Conservation (phyloP, 1,140 invertebrate genomes). For the Pseudomyrmex flavicornis region DNA sequence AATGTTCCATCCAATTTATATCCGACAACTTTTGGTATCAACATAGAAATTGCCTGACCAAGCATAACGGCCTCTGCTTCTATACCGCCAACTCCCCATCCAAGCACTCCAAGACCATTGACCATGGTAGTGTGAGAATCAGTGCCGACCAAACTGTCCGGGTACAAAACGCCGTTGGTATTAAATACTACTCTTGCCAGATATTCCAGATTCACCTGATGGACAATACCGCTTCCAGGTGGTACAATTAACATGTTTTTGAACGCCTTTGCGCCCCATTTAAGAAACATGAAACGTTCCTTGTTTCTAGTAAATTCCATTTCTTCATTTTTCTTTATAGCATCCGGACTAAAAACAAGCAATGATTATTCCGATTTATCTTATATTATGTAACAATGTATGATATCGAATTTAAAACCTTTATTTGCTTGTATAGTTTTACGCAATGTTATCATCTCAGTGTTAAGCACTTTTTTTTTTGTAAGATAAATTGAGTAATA, state of each 20-base stretch:
- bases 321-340: constrained; percentile 96
- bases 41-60: constrained; percentile 98
- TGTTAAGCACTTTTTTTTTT: background rate
- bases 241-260: constrained; percentile 99
- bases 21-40: constrained; percentile 97
- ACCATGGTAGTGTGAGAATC: constrained; percentile 99
- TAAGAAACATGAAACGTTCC: constrained; percentile 97
- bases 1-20: constrained; percentile 95
- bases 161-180: constrained; percentile 90
- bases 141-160: constrained; percentile 99
- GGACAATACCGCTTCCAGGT: constrained; percentile 98
- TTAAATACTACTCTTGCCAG: constrained; percentile 97
- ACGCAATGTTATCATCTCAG: constrained; percentile 13
- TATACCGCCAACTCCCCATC: constrained; percentile 93
- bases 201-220: constrained; percentile 99
- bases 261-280: constrained; percentile 98
- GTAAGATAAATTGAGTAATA: too few species aligned
- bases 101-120: constrained; percentile 94
- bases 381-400: background rate
- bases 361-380: constrained; percentile 12
- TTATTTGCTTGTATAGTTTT: background rate
- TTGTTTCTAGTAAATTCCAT: constrained; percentile 98
- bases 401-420: background rate
- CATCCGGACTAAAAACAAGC: constrained; percentile 89
- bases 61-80: constrained; percentile 97